A percentile compares a stretch with the other conserved stretches of the same genome.
phyloP scores from a whole-genome alignment of 1,140 invertebrate species.

The Diploscapter pachys region DNA sequence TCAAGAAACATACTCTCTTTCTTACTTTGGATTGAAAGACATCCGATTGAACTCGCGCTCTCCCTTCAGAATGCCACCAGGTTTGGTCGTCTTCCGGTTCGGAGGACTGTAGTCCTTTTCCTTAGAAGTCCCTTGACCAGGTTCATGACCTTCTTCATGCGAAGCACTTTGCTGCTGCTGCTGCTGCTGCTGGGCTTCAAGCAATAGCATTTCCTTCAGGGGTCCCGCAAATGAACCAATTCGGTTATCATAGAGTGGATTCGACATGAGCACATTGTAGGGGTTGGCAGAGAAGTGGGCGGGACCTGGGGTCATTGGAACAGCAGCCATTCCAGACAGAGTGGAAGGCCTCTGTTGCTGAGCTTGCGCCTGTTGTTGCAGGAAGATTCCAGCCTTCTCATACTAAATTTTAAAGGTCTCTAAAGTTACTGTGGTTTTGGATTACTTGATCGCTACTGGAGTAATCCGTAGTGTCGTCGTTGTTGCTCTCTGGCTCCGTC shows the following conservation, averaged over 20 bases:
- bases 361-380: neutral
- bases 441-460: conserved; percentile 37
- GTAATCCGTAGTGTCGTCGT: conserved; percentile 50
- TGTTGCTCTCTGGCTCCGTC: conserved; percentile 44
- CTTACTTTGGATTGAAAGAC: conserved; percentile 45
- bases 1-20: conserved; percentile 7
- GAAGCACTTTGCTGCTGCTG: conserved; percentile 18
- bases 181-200: conserved; percentile 35
- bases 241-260: conserved; percentile 30
- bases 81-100: neutral
- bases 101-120: conserved; percentile 15
- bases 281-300: neutral
- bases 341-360: neutral
- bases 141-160: conserved; percentile 8
- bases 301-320: conserved; percentile 7
- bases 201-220: conserved; percentile 6
- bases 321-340: neutral
- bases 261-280: conserved; percentile 42
- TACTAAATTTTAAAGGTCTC: conserved; percentile 6
- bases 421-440: too few species aligned
- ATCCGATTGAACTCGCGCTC: conserved; percentile 44
- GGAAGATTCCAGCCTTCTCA: conserved; percentile 26
- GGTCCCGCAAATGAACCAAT: conserved; percentile 11
- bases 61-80: conserved; percentile 29
- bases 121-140: conserved; percentile 4